These are phyloP conservation scores for Fringilla coelebs DNA, from an alignment of 2,797 vertebrate genomes.

Conservation along the genomic window DNA sequence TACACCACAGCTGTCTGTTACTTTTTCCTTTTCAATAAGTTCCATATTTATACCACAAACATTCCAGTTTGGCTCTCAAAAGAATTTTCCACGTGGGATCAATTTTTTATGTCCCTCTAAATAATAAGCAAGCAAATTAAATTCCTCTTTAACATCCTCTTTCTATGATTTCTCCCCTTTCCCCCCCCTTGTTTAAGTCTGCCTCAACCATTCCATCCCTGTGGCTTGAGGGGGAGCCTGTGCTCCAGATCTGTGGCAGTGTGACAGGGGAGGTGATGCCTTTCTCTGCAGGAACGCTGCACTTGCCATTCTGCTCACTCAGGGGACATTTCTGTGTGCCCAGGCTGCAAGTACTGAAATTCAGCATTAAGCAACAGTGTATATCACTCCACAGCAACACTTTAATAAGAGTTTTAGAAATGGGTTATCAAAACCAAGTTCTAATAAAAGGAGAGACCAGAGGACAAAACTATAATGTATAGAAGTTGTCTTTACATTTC, in stretches of 20 bases:
- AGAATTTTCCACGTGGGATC: background rate
- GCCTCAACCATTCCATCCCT: background rate
- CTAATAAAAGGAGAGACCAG: background rate
- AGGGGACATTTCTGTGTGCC: background rate
- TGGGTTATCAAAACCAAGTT: background rate
- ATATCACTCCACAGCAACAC: background rate
- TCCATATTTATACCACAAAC: background rate
- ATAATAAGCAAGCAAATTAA: background rate
- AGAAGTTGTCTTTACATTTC: background rate
- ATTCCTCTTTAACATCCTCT: background rate
- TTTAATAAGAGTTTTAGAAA: background rate
- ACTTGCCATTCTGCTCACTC: background rate
- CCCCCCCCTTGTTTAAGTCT: background rate
- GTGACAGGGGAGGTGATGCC: background rate
- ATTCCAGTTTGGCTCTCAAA: background rate
- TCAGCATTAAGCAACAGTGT: background rate
- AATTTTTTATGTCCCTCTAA: background rate
- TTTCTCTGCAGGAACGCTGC: background rate
- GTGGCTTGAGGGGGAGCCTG: background rate
- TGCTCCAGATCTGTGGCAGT: background rate
- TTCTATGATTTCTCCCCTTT: background rate
- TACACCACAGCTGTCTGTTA: background rate
- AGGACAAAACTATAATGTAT: background rate
- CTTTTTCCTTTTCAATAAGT: background rate
- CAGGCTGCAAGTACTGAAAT: background rate